A percentile compares a stretch with the other conserved stretches of the same genome.
These are phyloP conservation scores for Puma concolor DNA, from an alignment of 2,113 vertebrate species.

Conservation along the genomic window DNA sequence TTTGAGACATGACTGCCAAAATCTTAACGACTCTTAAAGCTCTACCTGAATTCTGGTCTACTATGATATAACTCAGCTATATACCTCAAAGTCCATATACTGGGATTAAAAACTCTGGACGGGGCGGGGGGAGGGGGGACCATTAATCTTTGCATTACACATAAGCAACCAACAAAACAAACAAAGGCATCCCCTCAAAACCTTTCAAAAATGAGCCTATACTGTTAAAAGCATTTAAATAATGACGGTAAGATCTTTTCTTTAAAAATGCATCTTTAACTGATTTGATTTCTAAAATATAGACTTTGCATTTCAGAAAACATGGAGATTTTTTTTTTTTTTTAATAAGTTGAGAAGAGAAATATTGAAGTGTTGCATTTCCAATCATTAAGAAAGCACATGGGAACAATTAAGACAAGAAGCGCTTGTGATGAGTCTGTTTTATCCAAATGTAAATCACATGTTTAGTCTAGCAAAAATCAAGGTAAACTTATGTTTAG, in stretches of 20 bases:
- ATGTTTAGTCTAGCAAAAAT: neutral
- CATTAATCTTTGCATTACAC: neutral
- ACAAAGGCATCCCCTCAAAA: neutral
- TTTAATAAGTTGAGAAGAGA: neutral
- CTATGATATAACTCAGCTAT: neutral
- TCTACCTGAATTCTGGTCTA: neutral
- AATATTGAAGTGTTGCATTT: neutral
- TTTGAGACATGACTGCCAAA: neutral
- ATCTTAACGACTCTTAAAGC: neutral
- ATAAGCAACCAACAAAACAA: neutral
- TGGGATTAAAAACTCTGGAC: neutral
- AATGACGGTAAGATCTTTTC: neutral
- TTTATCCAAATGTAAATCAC: neutral
- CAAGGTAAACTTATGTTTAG: neutral
- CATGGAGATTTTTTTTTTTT: neutral
- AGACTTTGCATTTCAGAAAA: conserved; percentile 1
- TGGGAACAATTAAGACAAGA: neutral
- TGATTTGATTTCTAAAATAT: neutral
- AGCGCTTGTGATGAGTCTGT: neutral
- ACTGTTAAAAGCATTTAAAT: neutral
- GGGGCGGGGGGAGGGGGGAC: no score
- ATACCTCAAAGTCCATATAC: neutral
- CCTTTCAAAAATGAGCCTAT: neutral
- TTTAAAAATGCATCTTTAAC: neutral
- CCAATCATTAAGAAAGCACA: neutral